Base-by-base conservation (phyloP, 2,888 invertebrate species). In the Drosophila mimetica region DNA sequence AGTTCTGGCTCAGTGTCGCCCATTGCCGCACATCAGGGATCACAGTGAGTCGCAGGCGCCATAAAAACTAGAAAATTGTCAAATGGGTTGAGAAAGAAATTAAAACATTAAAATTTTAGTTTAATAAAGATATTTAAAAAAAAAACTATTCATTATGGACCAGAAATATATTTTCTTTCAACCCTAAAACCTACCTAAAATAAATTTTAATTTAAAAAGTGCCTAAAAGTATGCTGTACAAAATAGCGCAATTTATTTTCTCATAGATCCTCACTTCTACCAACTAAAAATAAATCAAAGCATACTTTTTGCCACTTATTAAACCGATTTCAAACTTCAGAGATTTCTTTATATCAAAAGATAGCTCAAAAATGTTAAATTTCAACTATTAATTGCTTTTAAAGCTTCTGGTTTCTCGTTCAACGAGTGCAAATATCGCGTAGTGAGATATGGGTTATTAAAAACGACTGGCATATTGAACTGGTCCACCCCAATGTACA, bases 401-500 rank as follows among this genome's bases (percentile, higher is more conserved):
- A 4, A 34, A 18, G 39, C 39, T 39, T 1, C 39, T 18, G 16
- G 11, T 1, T 28, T 2, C 4, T 14, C n/a, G n/a, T 14, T 14
- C n/a, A 9, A 14, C 25, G 9, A 25, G 25, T 44, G 25, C 14
- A 25, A 44, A 42, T 22, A n/a, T n/a, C 1, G n/a, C 11, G 18
- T 20, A 11, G 2, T 18, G 11, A 39, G 14, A 14, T n/a, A 25
- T 25, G 44, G 11, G 28, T 30, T 30, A 30, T 30, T 4, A 13
- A 30, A 20, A 6, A 16, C n/a, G 20, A 20, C 9, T 11, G 22
- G 11, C 18, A 11, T 16, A 36, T 36, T 30, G 14, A 28, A 30
- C 28, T 22, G 50, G 30, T 60, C 13, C 64, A 34, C 14, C 63
- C 37, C 25, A 30, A 50, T 30, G 63, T 34, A 64, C 53, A 67